Conservation (phyloP, 2,113 vertebrate genomes). For the Saguinus imperator region DNA sequence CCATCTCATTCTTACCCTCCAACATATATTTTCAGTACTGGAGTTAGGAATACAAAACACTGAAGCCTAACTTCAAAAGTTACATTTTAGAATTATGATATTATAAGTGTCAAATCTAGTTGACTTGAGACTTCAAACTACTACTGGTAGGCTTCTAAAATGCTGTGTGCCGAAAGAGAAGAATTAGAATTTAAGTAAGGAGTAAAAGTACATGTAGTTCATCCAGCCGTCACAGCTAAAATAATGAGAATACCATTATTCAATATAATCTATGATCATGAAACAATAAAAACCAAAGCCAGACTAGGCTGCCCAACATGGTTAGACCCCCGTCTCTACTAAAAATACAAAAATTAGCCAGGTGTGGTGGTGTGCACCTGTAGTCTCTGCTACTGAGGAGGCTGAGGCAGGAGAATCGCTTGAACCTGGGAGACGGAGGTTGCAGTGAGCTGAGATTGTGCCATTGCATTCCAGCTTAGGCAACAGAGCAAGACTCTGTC, state of each 20-base stretch:
- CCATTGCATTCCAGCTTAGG: neutral
- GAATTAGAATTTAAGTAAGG: neutral
- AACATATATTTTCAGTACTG: neutral
- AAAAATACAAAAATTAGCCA: neutral
- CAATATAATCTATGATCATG: neutral
- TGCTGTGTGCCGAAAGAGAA: neutral
- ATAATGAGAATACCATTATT: neutral
- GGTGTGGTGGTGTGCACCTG: neutral
- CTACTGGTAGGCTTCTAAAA: neutral
- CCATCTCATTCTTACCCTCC: neutral
- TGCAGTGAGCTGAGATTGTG: neutral
- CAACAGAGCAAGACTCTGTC: neutral
- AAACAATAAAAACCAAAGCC: neutral
- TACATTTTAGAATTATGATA: neutral
- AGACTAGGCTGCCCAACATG: neutral
- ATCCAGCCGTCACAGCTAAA: neutral
- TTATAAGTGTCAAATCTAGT: neutral
- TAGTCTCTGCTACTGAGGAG: neutral
- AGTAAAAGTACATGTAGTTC: neutral
- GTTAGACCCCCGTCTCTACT: neutral
- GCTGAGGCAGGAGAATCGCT: neutral
- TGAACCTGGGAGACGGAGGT: neutral
- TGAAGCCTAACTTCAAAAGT: neutral
- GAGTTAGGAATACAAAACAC: neutral
- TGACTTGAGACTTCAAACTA: slow-evolving; percentile 20